phyloP scores from a whole-genome alignment of 2,797 vertebrate genomes.

The Caiman crocodilus region DNA sequence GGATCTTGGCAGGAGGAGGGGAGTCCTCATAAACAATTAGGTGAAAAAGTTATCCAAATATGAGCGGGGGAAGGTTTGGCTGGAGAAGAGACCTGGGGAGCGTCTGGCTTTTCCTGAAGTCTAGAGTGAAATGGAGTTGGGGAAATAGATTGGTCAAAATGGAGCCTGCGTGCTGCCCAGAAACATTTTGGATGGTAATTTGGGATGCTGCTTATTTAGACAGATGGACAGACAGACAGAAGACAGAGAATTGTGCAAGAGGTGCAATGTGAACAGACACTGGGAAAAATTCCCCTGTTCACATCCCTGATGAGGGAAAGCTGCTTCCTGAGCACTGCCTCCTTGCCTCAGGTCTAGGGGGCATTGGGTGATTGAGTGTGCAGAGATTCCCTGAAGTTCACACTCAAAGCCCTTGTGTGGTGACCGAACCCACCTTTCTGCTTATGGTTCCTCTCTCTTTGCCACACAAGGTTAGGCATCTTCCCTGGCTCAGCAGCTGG shows the following conservation, averaged over 20 bases:
- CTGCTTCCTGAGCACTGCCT: neutral
- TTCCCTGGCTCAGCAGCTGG: no score
- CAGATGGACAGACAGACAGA: neutral
- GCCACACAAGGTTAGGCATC: no score
- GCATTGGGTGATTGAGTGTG: neutral
- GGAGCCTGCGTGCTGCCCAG: neutral
- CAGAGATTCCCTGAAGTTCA: no score
- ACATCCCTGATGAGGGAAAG: neutral
- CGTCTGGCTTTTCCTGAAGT: neutral
- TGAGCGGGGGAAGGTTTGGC: neutral
- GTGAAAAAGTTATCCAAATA: slow-evolving; percentile 78
- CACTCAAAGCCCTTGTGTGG: no score
- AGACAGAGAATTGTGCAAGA: neutral
- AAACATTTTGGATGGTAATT: neutral
- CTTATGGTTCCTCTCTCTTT: no score
- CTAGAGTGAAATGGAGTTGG: neutral
- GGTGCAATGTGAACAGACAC: neutral
- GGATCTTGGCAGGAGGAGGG: slow-evolving; percentile 58
- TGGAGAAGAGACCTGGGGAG: neutral
- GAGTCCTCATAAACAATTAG: slow-evolving; percentile 38
- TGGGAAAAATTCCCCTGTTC: neutral
- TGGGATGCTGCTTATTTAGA: neutral
- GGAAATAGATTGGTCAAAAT: neutral
- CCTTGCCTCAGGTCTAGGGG: neutral
- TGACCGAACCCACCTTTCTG: no score